Conservation (phyloP, 2,888 invertebrate genomes). For the Phymatocera aterrima region DNA sequence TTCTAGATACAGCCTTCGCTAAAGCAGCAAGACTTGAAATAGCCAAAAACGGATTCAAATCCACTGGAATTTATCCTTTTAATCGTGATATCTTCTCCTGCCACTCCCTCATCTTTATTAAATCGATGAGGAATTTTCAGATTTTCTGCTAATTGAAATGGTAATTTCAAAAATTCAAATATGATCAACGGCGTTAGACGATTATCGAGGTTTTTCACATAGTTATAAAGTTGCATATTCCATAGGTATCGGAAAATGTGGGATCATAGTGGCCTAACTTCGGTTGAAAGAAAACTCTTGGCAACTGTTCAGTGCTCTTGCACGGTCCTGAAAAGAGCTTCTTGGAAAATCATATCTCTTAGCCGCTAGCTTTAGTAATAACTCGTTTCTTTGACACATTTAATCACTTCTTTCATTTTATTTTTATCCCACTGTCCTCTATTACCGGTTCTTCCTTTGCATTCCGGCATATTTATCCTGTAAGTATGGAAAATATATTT, state of each 20-base stretch:
- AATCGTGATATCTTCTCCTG: constrained; percentile 20
- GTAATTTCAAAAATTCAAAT: too few species aligned
- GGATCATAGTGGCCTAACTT: neutral
- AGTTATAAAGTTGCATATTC: constrained; percentile 6
- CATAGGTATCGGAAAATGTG: constrained; percentile 1
- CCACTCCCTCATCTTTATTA: too few species aligned
- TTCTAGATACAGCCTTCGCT: constrained; percentile 51
- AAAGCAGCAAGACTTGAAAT: constrained; percentile 53
- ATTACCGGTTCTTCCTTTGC: neutral
- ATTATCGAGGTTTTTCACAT: too few species aligned
- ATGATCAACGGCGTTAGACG: too few species aligned
- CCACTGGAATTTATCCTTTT: constrained; percentile 17
- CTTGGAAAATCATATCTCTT: neutral
- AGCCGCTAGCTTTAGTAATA: constrained; percentile 3
- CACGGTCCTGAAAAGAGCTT: constrained; percentile 9
- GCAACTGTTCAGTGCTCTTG: neutral
- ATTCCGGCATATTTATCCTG: constrained; percentile 4
- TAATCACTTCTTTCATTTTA: constrained; percentile 13
- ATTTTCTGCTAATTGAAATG: too few species aligned
- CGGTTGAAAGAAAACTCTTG: neutral
- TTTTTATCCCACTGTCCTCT: constrained; percentile 1
- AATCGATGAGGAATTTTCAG: too few species aligned
- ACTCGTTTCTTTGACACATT: constrained; percentile 11
- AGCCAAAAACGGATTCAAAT: constrained; percentile 7
- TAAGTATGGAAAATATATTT: constrained; percentile 3